Evolutionary conservation across 2,113 vertebrate genomes (phyloP).

Genomic region (Equus przewalskii): DNA sequence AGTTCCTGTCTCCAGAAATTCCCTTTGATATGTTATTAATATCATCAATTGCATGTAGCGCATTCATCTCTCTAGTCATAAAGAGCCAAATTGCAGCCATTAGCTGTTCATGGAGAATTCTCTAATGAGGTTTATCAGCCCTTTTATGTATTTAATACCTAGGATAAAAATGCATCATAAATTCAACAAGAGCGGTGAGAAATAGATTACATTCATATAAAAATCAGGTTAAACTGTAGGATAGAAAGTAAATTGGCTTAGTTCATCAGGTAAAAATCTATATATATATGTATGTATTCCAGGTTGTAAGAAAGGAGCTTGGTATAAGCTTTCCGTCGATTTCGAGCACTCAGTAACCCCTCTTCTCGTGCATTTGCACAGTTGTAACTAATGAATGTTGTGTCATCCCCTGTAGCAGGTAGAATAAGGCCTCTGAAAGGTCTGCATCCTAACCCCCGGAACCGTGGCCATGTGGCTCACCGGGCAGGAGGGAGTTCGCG

Average conservation of each 20-base stretch:
- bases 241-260: conserved; percentile 19
- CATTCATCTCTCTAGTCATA: conserved; percentile 70
- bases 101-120: conserved; percentile 85
- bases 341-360: accelerated
- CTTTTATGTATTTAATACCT: conserved; percentile 83
- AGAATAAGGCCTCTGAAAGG: not conserved
- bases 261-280: not conserved
- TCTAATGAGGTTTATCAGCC: conserved; percentile 83
- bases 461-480: not conserved
- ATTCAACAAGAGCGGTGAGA: conserved; percentile 66
- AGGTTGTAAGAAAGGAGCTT: not conserved
- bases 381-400: accelerated
- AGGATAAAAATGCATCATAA: conserved; percentile 81
- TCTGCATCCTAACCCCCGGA: not conserved
- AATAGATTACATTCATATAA: conserved; percentile 80
- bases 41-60: conserved; percentile 77
- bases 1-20: conserved; percentile 55
- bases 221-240: not conserved
- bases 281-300: not conserved
- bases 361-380: no score
- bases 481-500: no score
- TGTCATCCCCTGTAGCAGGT: not conserved
- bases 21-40: conserved; percentile 78
- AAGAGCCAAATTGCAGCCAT: conserved; percentile 80
- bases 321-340: accelerated